These are phyloP conservation scores for Toxotes chatareus DNA, from an alignment of 2,113 vertebrate species.

Conservation along the genomic window DNA sequence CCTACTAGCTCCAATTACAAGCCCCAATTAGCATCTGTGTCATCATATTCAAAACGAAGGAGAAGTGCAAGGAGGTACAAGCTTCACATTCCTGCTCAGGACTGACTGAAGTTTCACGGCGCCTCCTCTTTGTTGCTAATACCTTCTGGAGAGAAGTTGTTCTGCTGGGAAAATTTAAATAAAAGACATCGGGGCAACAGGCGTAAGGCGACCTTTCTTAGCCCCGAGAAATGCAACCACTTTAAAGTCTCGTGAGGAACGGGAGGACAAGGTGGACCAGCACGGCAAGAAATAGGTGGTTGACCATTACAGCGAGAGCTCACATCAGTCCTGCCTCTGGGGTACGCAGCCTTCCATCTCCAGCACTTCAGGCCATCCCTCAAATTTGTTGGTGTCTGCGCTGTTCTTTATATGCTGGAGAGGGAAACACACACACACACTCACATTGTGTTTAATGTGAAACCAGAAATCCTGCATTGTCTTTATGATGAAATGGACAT, in stretches of 20 bases:
- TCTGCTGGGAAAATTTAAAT: not conserved
- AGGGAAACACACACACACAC: conserved; percentile 22
- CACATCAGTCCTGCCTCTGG: conserved; percentile 86
- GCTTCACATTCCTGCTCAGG: not conserved
- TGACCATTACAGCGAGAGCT: not conserved
- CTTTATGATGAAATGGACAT: not conserved
- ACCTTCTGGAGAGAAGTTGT: not conserved
- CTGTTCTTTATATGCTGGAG: conserved; percentile 96
- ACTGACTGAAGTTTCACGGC: not conserved
- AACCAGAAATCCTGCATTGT: not conserved
- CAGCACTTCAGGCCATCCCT: conserved; percentile 98
- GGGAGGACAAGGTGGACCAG: not conserved
- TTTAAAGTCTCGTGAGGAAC: not conserved
- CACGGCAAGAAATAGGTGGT: not conserved
- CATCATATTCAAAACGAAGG: no score
- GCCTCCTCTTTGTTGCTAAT: not conserved
- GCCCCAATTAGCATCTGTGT: not conserved
- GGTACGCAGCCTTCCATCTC: conserved; percentile 99
- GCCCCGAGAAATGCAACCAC: not conserved
- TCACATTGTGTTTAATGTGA: not conserved
- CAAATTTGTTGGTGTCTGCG: conserved; percentile 96
- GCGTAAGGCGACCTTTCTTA: not conserved
- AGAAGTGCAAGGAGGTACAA: not conserved
- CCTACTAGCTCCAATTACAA: not conserved
- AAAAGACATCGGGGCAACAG: not conserved